phyloP scores from a whole-genome alignment of 2,797 vertebrate species.

The Arvicola amphibius region DNA sequence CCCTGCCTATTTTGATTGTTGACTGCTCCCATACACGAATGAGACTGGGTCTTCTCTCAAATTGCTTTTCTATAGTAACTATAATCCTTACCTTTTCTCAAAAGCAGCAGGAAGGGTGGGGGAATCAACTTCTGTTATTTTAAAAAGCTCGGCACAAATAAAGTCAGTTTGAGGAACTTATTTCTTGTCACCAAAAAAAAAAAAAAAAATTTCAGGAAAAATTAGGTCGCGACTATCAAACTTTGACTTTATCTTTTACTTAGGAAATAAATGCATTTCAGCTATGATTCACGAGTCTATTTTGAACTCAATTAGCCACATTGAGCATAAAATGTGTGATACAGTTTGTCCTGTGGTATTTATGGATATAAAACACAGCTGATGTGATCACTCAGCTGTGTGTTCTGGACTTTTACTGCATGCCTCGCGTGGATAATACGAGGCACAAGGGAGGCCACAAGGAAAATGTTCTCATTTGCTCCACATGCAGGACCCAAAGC shows the following conservation, averaged over 20 bases:
- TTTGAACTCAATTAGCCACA: constrained; percentile 37
- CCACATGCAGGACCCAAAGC: background rate
- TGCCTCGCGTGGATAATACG: background rate
- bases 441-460: background rate
- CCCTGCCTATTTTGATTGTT: background rate
- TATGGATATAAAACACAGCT: constrained; percentile 59
- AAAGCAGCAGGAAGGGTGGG: background rate
- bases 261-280: constrained; percentile 35
- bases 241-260: constrained; percentile 38
- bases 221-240: background rate
- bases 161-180: background rate
- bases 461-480: constrained; percentile 44
- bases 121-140: background rate
- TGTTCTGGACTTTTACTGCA: background rate
- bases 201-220: constrained; percentile 47
- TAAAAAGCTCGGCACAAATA: constrained; percentile 18
- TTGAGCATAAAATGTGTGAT: constrained; percentile 22
- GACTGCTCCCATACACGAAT: background rate
- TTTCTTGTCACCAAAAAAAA: constrained; percentile 18
- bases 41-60: background rate
- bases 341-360: constrained; percentile 45
- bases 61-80: background rate
- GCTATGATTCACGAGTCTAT: background rate
- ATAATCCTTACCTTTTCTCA: background rate
- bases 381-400: constrained; percentile 34